These are phyloP conservation scores for Podargus strigoides DNA, from an alignment of 2,797 vertebrate genomes.

Conservation along the genomic window DNA sequence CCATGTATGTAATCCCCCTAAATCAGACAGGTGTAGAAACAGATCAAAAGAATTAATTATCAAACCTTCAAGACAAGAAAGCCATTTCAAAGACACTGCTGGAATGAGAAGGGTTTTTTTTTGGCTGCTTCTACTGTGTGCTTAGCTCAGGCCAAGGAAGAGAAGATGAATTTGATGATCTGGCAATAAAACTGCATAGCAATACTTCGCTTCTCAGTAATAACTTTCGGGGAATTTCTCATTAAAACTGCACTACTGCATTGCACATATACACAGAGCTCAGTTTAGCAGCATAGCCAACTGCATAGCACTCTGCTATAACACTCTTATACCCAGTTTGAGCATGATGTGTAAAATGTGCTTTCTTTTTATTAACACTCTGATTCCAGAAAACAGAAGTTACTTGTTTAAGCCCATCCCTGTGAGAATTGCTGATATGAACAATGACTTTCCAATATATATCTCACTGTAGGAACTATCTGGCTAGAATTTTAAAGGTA, in stretches of 20 bases:
- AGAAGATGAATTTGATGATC: slow-evolving; percentile 10
- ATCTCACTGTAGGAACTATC: neutral
- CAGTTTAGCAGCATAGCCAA: neutral
- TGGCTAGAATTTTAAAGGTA: neutral
- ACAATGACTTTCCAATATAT: neutral
- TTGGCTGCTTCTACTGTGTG: neutral
- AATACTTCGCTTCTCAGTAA: neutral
- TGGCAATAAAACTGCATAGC: slow-evolving; percentile 28
- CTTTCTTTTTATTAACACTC: slow-evolving; percentile 12
- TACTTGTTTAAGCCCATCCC: neutral
- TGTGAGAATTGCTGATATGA: neutral
- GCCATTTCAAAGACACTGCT: neutral
- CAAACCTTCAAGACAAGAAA: neutral
- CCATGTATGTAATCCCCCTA: neutral
- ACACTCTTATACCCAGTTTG: neutral
- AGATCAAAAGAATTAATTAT: neutral
- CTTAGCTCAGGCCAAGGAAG: neutral
- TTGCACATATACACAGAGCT: neutral
- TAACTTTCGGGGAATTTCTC: slow-evolving; percentile 36
- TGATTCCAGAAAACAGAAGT: neutral
- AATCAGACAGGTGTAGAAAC: neutral
- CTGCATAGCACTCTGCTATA: neutral
- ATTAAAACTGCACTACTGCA: slow-evolving; percentile 23
- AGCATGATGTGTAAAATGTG: neutral
- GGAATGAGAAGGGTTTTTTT: neutral